Base-by-base conservation (phyloP, 1,140 invertebrate genomes). In the Diuraphis noxia region DNA sequence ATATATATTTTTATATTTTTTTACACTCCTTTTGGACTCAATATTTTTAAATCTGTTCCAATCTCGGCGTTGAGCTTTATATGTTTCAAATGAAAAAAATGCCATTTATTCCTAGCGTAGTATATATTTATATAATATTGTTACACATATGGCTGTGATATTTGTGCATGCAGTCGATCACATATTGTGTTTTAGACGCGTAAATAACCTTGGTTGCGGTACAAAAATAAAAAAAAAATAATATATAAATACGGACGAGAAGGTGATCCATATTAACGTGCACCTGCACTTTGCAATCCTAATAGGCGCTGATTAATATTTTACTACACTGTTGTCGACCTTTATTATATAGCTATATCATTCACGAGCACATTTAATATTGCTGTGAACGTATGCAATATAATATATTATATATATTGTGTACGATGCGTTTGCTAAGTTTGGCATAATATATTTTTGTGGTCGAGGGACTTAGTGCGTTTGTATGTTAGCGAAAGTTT, bases 381-480 rank as follows among this genome's bases (percentile, higher is more conserved):
- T 1, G 1, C 56, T 5, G n/a, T 6, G 56, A 63, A 13, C 56
- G 0, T 5, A 0, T 56, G 4, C 41, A 30, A 30, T 30, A 63
- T 63, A n/a, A 52, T 46, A 43, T 19, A 17, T 46, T 17, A 17
- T 46, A 17, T 49, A 72, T 72, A n/a, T 72, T n/a, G 56, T n/a
- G n/a, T 30, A n/a, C n/a, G n/a, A n/a, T 2, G 41, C 6, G 30
- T n/a, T n/a, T 1, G 30, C 82, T 13, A 30, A 85, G 41, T 85
- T 85, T 72, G 30, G 40, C 23, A 25, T 85, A 46, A 17, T 85
- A 43, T 85, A n/a, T 46, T 85, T 49, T 25, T 86, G 85, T 86
- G 85, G 85, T 86, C 46, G 85, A 86, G 46, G 23, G 85, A 25
- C 34, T 86, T 86, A 86, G 85, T 86, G 85, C 85, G n/a, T 86